phyloP scores from a whole-genome alignment of 2,888 invertebrate genomes.

The Drosophila austrosaltans region DNA sequence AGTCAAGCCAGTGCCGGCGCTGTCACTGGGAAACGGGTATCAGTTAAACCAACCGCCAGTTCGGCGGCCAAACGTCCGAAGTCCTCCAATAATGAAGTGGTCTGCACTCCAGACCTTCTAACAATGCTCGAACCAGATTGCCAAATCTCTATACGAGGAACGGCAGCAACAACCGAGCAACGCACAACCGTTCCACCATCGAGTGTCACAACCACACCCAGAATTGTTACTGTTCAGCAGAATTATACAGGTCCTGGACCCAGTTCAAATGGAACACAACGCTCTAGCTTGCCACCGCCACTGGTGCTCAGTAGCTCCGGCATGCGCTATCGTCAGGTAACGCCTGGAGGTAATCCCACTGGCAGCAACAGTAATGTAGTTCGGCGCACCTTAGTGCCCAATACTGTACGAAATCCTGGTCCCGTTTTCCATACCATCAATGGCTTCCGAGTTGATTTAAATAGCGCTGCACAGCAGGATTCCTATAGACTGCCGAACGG shows the following conservation, averaged over 20 bases:
- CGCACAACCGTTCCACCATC: constrained; percentile 40
- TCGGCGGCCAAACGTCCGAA: constrained; percentile 69
- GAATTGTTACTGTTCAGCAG: constrained; percentile 69
- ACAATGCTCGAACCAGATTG: constrained; percentile 83
- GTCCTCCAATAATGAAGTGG: constrained; percentile 84
- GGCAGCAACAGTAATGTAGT: constrained; percentile 48
- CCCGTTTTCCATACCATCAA: constrained; percentile 83
- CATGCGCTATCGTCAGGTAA: constrained; percentile 71
- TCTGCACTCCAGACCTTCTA: constrained; percentile 86
- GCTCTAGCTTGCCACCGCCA: constrained; percentile 75
- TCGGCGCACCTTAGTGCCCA: constrained; percentile 78
- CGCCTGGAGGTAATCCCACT: constrained; percentile 30
- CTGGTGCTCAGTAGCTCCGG: constrained; percentile 78
- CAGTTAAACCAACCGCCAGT: not conserved
- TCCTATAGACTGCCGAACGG: constrained; percentile 83
- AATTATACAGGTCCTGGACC: constrained; percentile 54
- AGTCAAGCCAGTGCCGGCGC: constrained; percentile 62
- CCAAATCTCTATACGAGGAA: constrained; percentile 78
- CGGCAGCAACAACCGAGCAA: constrained; percentile 22
- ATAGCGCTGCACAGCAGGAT: constrained; percentile 83
- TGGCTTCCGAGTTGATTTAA: constrained; percentile 83
- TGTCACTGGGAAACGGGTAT: constrained; percentile 30
- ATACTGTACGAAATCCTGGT: constrained; percentile 58
- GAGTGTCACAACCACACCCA: constrained; percentile 55
- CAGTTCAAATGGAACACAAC: constrained; percentile 35